Percentiles rank a stretch among this genome's conserved stretches.
These are phyloP conservation scores for Ploceus nigricollis DNA, from an alignment of 2,113 vertebrate species.

Conservation along the genomic window DNA sequence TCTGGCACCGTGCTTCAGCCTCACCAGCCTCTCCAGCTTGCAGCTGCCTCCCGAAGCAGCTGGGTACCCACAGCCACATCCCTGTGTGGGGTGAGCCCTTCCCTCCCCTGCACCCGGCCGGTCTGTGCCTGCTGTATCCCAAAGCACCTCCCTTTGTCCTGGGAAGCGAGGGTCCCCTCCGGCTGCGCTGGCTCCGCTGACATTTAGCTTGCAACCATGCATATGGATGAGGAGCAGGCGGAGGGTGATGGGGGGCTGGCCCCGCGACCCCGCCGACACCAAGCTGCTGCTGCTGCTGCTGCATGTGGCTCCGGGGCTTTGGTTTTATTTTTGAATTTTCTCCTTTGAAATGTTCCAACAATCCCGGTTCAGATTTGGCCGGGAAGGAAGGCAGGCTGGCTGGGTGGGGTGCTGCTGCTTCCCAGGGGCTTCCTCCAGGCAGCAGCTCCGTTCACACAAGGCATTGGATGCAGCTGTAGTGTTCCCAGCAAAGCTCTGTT, in stretches of 20 bases:
- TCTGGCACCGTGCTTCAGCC: accelerated
- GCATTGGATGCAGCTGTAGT: background rate
- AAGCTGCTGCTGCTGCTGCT: background rate
- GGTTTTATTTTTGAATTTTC: background rate
- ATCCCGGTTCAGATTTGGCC: background rate
- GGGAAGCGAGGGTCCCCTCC: background rate
- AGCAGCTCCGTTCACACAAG: background rate
- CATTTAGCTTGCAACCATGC: background rate
- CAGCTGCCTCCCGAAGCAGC: accelerated
- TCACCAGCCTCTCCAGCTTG: background rate
- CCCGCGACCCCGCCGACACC: accelerated
- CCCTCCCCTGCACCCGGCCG: accelerated
- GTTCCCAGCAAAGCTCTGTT: background rate
- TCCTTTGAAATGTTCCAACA: background rate
- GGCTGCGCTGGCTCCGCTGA: background rate
- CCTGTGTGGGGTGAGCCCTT: background rate
- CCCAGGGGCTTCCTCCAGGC: background rate
- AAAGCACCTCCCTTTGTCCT: background rate
- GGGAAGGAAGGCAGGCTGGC: background rate
- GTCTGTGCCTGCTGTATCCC: background rate
- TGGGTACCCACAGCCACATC: background rate
- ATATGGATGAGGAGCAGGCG: background rate
- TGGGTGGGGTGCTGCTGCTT: background rate
- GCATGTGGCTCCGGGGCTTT: background rate
- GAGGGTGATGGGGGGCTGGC: background rate